Evolutionary conservation across 1,140 invertebrate genomes (phyloP), one percentile per base, ranked within the genome.

Genomic region (Drosophila tsacasi): DNA sequence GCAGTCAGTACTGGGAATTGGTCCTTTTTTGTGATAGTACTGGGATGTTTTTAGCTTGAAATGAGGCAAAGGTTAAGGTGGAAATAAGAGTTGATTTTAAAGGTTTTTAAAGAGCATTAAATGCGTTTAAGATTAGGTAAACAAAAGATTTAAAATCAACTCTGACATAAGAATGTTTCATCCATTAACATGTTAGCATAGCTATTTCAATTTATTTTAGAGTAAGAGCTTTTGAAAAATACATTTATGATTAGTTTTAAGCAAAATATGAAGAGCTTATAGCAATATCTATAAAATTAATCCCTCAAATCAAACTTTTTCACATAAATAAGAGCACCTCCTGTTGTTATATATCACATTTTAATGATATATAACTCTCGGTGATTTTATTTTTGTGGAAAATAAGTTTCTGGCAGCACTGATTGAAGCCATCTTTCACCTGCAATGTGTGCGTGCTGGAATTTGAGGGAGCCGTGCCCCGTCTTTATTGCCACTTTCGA

Each of bases 401-500:
- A 39, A 23, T 25, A 37, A n/a, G 21, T 25, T 37, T 3, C 32
- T 39, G 54, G 15, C 54, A 57, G 10, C 54, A 39, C 54, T 57
- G 54, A 57, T 57, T 57, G 54, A 57, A 25, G 54, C 54, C 35
- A 25, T 39, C 54, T 39, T 57, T 57, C 60, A 50, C 40, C 74
- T 74, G 82, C 65, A 73, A 50, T 67, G 69, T 79, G 79, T 67
- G 60, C 83, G 79, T 79, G 81, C 54, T 59, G 85, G 85, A 67
- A 87, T 87, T 78, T 52, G 12, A 25, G 32, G 62, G 60, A 25
- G 19, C 39, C 21, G 27, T 81, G 60, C 65, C 65, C 42, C 77
- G 85, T 74, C 71, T 89, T 89, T 89, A 89, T 89, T 89, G 79
- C 81, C 85, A 89, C 81, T 90, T 85, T 79, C 79, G 35, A 85